Evolutionary conservation across 2,888 invertebrate genomes (phyloP), one percentile per base, ranked within the genome.

Genomic region (Enchytraeus crypticus): DNA sequence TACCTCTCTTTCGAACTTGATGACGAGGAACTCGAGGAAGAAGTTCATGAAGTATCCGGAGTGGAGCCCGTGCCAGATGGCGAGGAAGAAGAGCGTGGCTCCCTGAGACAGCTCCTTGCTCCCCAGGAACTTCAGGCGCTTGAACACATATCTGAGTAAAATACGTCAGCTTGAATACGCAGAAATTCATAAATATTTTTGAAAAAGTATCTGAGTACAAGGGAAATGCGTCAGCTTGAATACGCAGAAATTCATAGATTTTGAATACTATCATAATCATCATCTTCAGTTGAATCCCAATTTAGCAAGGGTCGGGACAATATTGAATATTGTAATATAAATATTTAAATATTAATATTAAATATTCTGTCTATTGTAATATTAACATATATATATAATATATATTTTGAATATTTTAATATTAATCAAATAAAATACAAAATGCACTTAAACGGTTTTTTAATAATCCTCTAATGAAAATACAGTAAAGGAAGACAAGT

Each of bases 11-110:
- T 77, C 77, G 38, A 71, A 69, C 57, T 72, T 73, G 56, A 74
- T 66, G 64, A 74, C 71, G 51, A 90, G 80, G 75, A 92, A 95
- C 76, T 97, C 97, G 79, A 92, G 86, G 61, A 89, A 84, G 82
- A 97, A 97, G 51, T 89, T 88, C 73, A 90, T 82, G 76, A 93
- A 97, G 75, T 98, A 98, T 0, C 97, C 96, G 11, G 89, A 86
- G 75, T 92, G 89, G 57, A 91, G 86, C 14, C 97, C 97, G 79
- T 97, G 97, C 97, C 97, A 97, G 0, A 93, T 74, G 0, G 97
- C 92, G 45, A 98, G 84, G 80, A 95, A 97, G 0, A 85, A 60
- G 46, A 98, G 81, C 0, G 95, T 89, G 0, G 85, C 83, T 0
- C 85, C 81, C 78, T 97, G 96, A 66, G 95, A 95, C 68, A 84